Base-by-base conservation (phyloP, 2,888 invertebrate genomes). In the Eulithis prunata region DNA sequence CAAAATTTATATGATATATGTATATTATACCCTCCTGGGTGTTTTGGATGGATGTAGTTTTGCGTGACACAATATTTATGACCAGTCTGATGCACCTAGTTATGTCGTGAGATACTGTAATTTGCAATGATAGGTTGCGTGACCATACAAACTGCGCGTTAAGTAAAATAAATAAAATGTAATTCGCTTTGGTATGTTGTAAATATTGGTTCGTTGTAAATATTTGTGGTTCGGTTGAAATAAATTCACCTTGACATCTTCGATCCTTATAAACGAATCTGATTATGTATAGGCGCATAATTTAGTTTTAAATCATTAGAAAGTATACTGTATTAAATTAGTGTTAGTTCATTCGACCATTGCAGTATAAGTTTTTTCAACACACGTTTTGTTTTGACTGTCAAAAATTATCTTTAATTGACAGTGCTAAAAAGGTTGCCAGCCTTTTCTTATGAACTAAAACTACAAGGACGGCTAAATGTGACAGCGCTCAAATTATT, bases 61-160 rank as follows among this genome's bases (percentile, higher is more conserved):
- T 13, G 61, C 70, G 68, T 72, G 72, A 69, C 62, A 51, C 52
- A 21, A 43, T 45, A 46, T 49, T 63, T 64, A 62, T 59, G 36
- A 59, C 46, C 36, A 56, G 57, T 47, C 38, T 45, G 59, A 49
- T 64, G 58, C 54, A 43, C 66, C 61, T 60, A n/a, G 57, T 54
- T 60, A 66, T 71, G 52, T 61, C 71, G 70, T 72, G 67, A 66
- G 66, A 58, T 45, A 66, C 49, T 28, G 58, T 61, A 55, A 67
- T 73, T 70, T 67, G 54, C 43, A 41, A 62, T 57, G 57, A 55
- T 67, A 67, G 49, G 36, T 66, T 45, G 65, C 70, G 67, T 70
- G 65, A 63, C 41, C 11, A 10, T 38, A 57, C 38, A 14, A 57
- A 47, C 53, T 60, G 53, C 56, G 60, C 41, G 52, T 14, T 52